phyloP scores from a whole-genome alignment of 2,113 vertebrate species.

The Ictidomys tridecemlineatus region DNA sequence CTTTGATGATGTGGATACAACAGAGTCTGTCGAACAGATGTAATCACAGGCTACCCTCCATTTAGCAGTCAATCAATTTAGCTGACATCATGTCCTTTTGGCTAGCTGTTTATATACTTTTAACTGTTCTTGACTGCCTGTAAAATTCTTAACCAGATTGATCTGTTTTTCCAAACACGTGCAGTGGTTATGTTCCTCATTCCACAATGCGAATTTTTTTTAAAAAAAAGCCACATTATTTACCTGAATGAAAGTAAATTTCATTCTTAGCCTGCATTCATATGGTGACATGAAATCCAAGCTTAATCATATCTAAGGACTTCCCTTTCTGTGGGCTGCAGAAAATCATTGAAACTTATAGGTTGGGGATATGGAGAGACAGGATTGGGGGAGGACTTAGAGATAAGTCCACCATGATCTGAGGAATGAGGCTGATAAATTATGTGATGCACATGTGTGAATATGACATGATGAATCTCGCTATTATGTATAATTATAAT shows the following conservation, averaged over 20 bases:
- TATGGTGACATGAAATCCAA: neutral
- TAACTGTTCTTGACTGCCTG: conserved; percentile 29
- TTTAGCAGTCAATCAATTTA: conserved; percentile 74
- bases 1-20: conserved; percentile 57
- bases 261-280: neutral
- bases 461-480: too few relatives aligned
- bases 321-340: neutral
- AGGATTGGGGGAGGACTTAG: neutral
- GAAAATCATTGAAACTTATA: neutral
- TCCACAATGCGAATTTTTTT: neutral
- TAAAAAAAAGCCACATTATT: neutral
- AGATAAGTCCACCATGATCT: neutral
- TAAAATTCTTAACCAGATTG: conserved; percentile 56
- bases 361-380: neutral
- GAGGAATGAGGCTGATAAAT: too few relatives aligned
- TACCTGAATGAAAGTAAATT: neutral
- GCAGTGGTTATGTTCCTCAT: neutral
- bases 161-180: conserved; percentile 49
- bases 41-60: conserved; percentile 69
- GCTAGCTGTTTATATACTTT: conserved; percentile 49
- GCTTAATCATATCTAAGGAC: neutral
- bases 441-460: too few relatives aligned
- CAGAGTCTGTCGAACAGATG: conserved; percentile 65
- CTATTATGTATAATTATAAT: too few relatives aligned
- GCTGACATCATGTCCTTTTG: conserved; percentile 64